Evolutionary conservation across 2,113 vertebrate species (phyloP), one percentile per base, ranked within the genome.

Genomic region (Leptocoma aspasia): DNA sequence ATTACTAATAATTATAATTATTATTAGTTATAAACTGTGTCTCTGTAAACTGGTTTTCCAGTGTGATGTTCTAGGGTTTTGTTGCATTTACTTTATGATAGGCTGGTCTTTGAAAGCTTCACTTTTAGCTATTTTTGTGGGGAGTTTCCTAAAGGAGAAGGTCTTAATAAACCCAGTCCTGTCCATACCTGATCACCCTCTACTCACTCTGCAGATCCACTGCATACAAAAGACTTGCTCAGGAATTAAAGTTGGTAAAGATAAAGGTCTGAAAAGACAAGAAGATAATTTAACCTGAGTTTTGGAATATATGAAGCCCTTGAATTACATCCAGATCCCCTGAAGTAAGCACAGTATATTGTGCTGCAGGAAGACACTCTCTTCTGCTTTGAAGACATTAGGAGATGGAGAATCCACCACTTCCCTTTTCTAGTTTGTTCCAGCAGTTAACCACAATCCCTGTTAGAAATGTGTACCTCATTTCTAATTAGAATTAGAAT

Each of bases 401-500:
- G 49, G n/a, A 61, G 39, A 57, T 72, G 77, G 31, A 87, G 81
- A 95, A 76, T 79, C 65, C 66, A 66, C 70, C 41, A 52, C 82
- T 92, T 93, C 44, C 21, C 19, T 80, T 66, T 77, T 57, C 63
- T 85, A 66, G 23, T 54, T 90, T 88, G 23, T 88, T 90, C 71
- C 54, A 59, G 64, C 54, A 71, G 85, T 93, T 95, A 89, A 91
- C 89, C 90, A 91, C 91, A 87, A 39, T 22, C 70, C 33, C 75
- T 73, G n/a, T 61, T 66, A 77, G 63, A 95, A 95, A 92, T 93
- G 54, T 88, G 71, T 86, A 69, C 63, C 27, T 86, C 64, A 33
- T 66, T 93, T 73, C 68, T 80, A 85, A 52, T 76, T 82, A 63
- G 78, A 95, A 85, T 77, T 95, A n/a, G n/a, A n/a, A n/a, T 86